Evolutionary conservation across 2,888 invertebrate species (phyloP).

Genomic region (Drosophila pseudotalamancana): DNA sequence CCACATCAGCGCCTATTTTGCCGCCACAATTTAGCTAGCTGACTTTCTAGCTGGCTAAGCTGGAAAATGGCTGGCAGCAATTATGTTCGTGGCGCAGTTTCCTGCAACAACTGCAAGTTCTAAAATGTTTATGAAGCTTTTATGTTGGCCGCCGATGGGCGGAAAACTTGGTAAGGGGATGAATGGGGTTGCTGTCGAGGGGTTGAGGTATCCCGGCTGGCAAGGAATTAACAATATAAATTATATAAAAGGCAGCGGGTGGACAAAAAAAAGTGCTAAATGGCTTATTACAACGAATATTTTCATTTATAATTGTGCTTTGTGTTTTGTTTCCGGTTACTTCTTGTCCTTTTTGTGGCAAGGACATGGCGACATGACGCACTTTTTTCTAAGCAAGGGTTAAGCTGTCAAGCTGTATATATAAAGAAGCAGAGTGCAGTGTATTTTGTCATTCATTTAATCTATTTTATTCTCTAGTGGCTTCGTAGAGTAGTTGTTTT

Average conservation of each 20-base stretch:
- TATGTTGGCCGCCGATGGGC: slow-evolving; percentile 58
- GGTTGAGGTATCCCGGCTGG: neutral
- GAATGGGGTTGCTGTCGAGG: neutral
- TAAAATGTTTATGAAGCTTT: slow-evolving; percentile 79
- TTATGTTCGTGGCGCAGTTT: slow-evolving; percentile 62
- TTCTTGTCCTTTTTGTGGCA: slow-evolving; percentile 27
- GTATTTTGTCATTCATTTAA: neutral
- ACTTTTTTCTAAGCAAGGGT: slow-evolving; percentile 21
- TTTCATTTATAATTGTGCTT: slow-evolving; percentile 49
- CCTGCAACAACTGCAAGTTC: slow-evolving; percentile 78
- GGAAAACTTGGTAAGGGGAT: slow-evolving; percentile 2
- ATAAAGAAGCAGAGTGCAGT: neutral
- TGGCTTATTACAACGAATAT: slow-evolving; percentile 70
- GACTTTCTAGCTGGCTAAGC: slow-evolving; percentile 56
- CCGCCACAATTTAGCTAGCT: slow-evolving; percentile 23
- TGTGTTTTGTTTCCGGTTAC: slow-evolving; percentile 20
- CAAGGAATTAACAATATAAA: slow-evolving; percentile 75
- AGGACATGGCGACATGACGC: slow-evolving; percentile 1
- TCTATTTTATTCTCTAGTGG: slow-evolving; percentile 6
- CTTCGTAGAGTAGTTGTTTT: slow-evolving; percentile 31
- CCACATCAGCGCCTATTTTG: neutral
- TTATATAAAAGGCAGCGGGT: slow-evolving; percentile 57
- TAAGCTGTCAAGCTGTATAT: neutral
- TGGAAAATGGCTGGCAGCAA: slow-evolving; percentile 70
- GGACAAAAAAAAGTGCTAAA: slow-evolving; percentile 66